Conservation (phyloP, 92 coral and sea anemone species). For the Phenganax subtilis region DNA sequence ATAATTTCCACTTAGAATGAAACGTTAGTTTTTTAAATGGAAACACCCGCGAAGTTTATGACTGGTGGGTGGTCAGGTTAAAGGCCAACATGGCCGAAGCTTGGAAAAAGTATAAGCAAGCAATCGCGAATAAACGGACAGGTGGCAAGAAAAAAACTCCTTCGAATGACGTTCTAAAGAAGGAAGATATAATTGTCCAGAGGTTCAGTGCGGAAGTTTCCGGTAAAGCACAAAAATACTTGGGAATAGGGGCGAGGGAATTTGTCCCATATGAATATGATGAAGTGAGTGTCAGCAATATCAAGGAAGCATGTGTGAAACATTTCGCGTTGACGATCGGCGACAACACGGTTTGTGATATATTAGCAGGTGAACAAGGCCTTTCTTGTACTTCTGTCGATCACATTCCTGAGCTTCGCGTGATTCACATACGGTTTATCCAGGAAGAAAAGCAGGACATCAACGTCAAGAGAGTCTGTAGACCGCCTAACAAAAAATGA, state of each 20-base stretch:
- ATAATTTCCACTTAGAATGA: too few relatives aligned
- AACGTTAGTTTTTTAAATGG: too few relatives aligned
- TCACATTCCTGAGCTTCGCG: constrained; percentile 16
- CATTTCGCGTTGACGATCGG: not conserved
- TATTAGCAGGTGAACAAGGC: constrained; percentile 31
- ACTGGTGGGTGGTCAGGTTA: too few relatives aligned
- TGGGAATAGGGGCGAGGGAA: not conserved
- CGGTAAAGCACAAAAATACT: not conserved
- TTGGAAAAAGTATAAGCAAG: too few relatives aligned
- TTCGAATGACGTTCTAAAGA: not conserved
- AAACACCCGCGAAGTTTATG: too few relatives aligned
- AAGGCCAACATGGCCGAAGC: too few relatives aligned
- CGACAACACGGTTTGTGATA: constrained; percentile 6
- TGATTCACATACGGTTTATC: constrained; percentile 17
- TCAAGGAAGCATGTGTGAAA: not conserved
- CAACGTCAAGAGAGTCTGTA: too few relatives aligned
- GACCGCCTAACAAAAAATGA: too few relatives aligned
- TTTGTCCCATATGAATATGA: not conserved
- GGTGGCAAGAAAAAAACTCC: too few relatives aligned
- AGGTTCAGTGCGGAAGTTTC: not conserved
- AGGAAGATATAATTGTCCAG: not conserved
- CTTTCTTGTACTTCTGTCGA: constrained; percentile 6
- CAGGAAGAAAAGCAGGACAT: not conserved
- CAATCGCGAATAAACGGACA: too few relatives aligned
- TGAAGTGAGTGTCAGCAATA: not conserved